A percentile compares a stretch with the other conserved stretches of the same genome.
Evolutionary conservation across 2,113 vertebrate genomes (phyloP).

Genomic region (Alexandromys fortis): DNA sequence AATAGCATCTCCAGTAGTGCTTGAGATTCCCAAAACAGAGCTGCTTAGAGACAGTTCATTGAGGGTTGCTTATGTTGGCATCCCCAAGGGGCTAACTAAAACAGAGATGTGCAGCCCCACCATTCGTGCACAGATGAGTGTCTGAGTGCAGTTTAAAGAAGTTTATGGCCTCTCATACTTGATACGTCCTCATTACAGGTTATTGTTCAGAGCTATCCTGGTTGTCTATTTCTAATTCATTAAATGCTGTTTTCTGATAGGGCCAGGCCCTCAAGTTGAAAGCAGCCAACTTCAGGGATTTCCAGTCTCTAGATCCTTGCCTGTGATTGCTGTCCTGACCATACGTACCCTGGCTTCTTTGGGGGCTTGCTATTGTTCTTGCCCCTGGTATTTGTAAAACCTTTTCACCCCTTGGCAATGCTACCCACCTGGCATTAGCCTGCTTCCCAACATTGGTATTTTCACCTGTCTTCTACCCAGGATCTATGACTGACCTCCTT

Average conservation of each 20-base stretch:
- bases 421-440: background rate
- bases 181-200: background rate
- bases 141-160: background rate
- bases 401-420: background rate
- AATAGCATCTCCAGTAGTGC: background rate
- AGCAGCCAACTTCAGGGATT: background rate
- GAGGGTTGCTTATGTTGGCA: background rate
- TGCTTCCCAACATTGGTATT: background rate
- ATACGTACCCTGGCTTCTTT: background rate
- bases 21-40: background rate
- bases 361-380: background rate
- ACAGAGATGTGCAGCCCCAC: too few species aligned
- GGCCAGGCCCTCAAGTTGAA: background rate
- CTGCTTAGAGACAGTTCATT: background rate
- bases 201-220: background rate
- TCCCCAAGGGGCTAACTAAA: background rate
- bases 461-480: background rate
- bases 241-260: background rate
- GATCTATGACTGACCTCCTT: background rate
- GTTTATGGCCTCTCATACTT: background rate
- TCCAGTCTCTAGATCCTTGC: background rate
- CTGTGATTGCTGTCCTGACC: background rate
- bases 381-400: background rate
- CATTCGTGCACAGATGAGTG: background rate
- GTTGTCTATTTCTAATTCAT: background rate